A percentile compares a stretch with the other conserved stretches of the same genome.
Conservation (phyloP, 2,797 vertebrate species). For the Lophius americanus region DNA sequence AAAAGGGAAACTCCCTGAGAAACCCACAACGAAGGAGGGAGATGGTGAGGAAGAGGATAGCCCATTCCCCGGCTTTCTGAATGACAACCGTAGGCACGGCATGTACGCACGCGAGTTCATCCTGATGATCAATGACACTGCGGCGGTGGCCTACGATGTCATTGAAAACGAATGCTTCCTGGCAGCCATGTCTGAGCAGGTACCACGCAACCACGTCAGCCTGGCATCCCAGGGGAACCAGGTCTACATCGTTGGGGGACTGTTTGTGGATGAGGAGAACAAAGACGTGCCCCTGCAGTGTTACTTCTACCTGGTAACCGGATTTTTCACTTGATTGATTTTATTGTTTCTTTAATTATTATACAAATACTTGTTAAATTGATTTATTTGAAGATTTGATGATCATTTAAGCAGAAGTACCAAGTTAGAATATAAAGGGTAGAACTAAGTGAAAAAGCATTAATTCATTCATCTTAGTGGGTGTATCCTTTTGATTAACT, state of each 20-base stretch:
- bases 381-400: too few relatives aligned
- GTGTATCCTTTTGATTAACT: too few relatives aligned
- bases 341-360: not conserved
- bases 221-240: conserved; percentile 88
- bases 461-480: too few relatives aligned
- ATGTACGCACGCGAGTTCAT: conserved; percentile 94
- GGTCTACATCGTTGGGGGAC: conserved; percentile 91
- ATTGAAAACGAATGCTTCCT: conserved; percentile 95
- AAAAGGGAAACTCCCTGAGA: conserved; percentile 93
- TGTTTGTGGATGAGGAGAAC: conserved; percentile 96
- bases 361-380: too few relatives aligned
- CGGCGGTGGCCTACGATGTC: conserved; percentile 96
- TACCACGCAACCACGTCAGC: conserved; percentile 98
- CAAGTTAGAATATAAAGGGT: too few relatives aligned
- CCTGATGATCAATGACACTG: conserved; percentile 93
- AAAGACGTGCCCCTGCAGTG: conserved; percentile 94
- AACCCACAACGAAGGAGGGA: conserved; percentile 79
- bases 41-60: conserved; percentile 84
- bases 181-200: conserved; percentile 91
- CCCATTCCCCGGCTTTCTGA: conserved; percentile 92
- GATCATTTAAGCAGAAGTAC: too few relatives aligned
- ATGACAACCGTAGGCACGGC: conserved; percentile 90
- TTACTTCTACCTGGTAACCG: conserved; percentile 92
- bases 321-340: not conserved
- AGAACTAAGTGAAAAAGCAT: too few relatives aligned